These are phyloP conservation scores for Acanthiza pusilla DNA, from an alignment of 2,797 vertebrate genomes.

Conservation along the genomic window DNA sequence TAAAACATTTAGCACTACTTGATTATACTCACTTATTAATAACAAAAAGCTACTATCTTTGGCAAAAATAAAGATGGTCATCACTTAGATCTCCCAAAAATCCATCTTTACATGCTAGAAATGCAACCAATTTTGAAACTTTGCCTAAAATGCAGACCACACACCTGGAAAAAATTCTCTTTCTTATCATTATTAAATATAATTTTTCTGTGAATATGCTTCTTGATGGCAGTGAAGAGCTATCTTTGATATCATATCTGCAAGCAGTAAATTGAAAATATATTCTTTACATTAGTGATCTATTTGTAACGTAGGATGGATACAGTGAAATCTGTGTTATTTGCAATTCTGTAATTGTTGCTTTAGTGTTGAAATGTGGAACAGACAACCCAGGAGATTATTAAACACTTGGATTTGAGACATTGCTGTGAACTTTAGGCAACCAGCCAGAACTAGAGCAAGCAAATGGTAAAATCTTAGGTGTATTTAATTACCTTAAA, in stretches of 20 bases:
- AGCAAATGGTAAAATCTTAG: conserved; percentile 35
- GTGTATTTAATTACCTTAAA: conserved; percentile 38
- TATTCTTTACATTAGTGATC: not conserved
- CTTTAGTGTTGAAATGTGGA: conserved; percentile 50
- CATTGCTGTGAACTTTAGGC: conserved; percentile 5
- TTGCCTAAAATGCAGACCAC: not conserved
- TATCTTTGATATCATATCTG: not conserved
- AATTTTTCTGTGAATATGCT: not conserved
- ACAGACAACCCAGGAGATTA: conserved; percentile 23
- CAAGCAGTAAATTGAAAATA: conserved; percentile 27
- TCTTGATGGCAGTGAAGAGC: not conserved
- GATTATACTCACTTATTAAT: not conserved
- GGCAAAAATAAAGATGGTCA: not conserved
- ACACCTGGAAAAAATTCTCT: not conserved
- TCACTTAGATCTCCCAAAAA: not conserved
- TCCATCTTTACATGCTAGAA: not conserved
- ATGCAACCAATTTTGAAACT: not conserved
- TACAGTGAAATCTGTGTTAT: not conserved
- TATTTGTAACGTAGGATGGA: conserved; percentile 24
- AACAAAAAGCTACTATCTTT: not conserved
- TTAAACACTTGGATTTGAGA: conserved; percentile 50
- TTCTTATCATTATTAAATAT: not conserved
- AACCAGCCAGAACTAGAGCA: conserved; percentile 18
- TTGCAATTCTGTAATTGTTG: conserved; percentile 32
- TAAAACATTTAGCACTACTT: not conserved